Conservation (phyloP, 2,888 invertebrate species). For the Drosophila robusta region DNA sequence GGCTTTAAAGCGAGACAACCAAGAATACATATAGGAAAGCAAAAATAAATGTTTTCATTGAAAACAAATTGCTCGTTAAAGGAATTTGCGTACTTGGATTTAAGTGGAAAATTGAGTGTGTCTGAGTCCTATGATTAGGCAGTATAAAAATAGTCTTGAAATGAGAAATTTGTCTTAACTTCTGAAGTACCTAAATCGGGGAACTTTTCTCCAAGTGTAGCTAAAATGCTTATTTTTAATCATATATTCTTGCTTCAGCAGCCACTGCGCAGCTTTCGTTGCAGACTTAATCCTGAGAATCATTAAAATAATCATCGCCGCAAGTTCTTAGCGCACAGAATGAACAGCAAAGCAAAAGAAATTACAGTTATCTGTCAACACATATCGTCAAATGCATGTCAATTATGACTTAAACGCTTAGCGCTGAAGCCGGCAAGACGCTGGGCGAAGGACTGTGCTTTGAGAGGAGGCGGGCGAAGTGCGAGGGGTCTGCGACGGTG, state of each 20-base stretch:
- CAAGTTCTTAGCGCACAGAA: conserved; percentile 23
- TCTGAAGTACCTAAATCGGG: no score
- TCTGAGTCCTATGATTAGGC: no score
- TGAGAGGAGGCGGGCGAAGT: conserved; percentile 13
- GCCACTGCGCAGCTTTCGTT: conserved; percentile 21
- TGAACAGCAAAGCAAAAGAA: conserved; percentile 25
- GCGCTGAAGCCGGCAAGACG: conserved; percentile 71
- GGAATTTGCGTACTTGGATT: no score
- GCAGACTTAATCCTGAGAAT: conserved; percentile 12
- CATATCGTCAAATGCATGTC: conserved; percentile 78
- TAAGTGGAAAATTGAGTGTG: no score
- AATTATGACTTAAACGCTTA: conserved; percentile 79
- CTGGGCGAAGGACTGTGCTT: conserved; percentile 23
- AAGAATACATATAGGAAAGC: no score
- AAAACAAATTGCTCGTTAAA: no score
- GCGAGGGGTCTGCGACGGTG: conserved; percentile 27
- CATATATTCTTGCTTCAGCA: conserved; percentile 5
- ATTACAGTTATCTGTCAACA: conserved; percentile 74
- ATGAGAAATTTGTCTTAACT: no score
- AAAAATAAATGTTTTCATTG: no score
- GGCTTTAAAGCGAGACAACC: no score
- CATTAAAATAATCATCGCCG: conserved; percentile 36
- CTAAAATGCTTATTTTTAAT: conserved; percentile 7
- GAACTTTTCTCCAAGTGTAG: not conserved
- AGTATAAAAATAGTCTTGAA: no score